Evolutionary conservation across 2,113 vertebrate species (phyloP).

Genomic region (Beaufortia kweichowensis): DNA sequence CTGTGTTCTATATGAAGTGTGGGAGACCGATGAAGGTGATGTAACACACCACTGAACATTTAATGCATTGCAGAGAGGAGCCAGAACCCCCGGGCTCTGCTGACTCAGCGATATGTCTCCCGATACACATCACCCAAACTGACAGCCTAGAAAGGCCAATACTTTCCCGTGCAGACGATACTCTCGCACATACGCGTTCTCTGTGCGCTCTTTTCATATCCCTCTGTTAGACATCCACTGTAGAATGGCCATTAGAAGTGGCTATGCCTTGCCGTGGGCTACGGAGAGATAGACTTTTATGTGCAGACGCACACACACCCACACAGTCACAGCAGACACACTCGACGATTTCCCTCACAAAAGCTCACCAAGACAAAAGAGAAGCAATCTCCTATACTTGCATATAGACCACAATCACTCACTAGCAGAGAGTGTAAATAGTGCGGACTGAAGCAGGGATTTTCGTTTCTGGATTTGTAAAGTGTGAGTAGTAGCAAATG

Average conservation of each 20-base stretch:
- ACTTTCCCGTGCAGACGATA: conserved; percentile 1
- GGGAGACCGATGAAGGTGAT: conserved; percentile 69
- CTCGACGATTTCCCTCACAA: neutral
- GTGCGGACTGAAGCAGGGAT: too few species aligned
- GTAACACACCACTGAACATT: conserved; percentile 57
- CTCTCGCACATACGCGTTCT: conserved; percentile 28
- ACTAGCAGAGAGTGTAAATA: neutral
- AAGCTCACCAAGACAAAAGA: neutral
- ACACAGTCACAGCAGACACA: neutral
- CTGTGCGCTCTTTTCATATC: conserved; percentile 20
- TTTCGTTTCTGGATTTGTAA: too few species aligned
- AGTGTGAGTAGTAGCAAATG: too few species aligned
- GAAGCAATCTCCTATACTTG: neutral
- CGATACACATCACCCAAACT: conserved; percentile 48
- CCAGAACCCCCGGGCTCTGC: conserved; percentile 35
- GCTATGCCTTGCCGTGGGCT: conserved; percentile 28
- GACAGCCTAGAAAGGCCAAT: conserved; percentile 31
- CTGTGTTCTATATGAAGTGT: conserved; percentile 64
- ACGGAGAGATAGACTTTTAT: conserved; percentile 6
- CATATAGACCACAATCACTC: neutral
- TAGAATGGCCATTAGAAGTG: conserved; percentile 7
- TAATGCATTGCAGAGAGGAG: conserved; percentile 50
- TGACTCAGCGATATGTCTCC: conserved; percentile 54
- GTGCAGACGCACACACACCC: neutral
- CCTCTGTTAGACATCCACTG: neutral